Evolutionary conservation across 1,140 invertebrate species (phyloP), one percentile per base, ranked within the genome.

Genomic region (Teleogryllus occipitalis): DNA sequence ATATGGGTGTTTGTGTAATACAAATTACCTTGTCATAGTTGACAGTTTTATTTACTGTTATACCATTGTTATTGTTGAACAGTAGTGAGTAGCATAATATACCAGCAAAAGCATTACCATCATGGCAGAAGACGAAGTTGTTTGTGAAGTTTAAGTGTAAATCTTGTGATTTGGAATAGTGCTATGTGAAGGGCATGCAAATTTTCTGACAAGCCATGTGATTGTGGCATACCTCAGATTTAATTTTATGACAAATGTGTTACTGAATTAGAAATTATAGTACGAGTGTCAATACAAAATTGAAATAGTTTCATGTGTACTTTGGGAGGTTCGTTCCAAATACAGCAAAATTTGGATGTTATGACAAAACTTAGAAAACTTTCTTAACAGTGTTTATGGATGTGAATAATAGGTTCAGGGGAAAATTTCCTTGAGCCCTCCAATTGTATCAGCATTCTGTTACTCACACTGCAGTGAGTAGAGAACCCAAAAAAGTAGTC

Each of bases 31-130:
- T 65, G 10, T 65, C 54, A 65, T 65, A 65, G 54, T 65, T 65
- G 54, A 65, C 54, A 65, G 54, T 65, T 65, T 65, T 65, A 65
- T 65, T 65, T 65, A 65, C 54, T 65, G 18, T 65, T 65, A 65
- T 65, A 65, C 54, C 18, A 18, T 65, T 65, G 54, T 65, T 65
- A 65, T 14, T 65, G 18, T 65, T 14, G 54, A 65, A 18, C 0
- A 14, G 54, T 65, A 18, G 10, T 65, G 10, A 65, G 18, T 14
- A 65, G 10, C 18, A 18, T 65, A 14, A 65, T 18, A 65, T 65
- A 65, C 18, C 18, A 14, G 54, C 54, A 10, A 65, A 14, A 18
- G 10, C 54, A 65, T 65, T 39, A 39, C 27, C 27, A 39, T 39
- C 27, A 39, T 39, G 27, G 27, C 27, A 39, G 27, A 39, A 39